Conservation (phyloP, 2,797 vertebrate genomes). For the Brachymystax lenok region DNA sequence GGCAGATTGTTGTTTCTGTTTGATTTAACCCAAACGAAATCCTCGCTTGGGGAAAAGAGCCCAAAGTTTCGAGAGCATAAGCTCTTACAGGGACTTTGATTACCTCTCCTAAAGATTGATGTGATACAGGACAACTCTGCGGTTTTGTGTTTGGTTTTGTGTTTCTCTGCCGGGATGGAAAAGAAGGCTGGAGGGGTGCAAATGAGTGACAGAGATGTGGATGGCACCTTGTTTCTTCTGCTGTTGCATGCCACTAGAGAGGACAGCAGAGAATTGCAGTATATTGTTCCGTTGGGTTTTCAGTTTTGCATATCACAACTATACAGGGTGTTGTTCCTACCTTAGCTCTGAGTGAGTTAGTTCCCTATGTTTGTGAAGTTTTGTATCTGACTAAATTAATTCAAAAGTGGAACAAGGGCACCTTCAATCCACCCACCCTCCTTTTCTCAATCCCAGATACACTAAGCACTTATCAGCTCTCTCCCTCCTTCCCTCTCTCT, state of each 20-base stretch:
- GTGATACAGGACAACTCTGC: constrained; percentile 35
- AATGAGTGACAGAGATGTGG: too few species aligned
- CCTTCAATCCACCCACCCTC: constrained; percentile 12
- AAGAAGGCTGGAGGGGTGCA: too few species aligned
- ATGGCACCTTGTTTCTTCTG: too few species aligned
- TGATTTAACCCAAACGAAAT: constrained; percentile 40
- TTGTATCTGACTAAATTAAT: too few species aligned
- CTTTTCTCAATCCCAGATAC: neutral
- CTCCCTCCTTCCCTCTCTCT: neutral
- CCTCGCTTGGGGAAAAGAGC: constrained; percentile 51
- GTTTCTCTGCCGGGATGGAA: neutral
- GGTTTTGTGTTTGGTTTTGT: neutral
- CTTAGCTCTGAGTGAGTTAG: neutral
- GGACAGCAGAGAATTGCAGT: neutral
- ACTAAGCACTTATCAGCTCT: neutral
- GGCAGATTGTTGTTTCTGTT: constrained; percentile 33
- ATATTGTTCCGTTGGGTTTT: neutral
- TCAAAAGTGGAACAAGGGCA: neutral
- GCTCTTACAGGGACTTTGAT: constrained; percentile 27
- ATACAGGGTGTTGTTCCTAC: neutral
- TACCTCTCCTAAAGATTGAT: constrained; percentile 47
- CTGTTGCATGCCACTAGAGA: too few species aligned
- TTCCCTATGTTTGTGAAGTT: neutral
- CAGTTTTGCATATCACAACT: too few species aligned
- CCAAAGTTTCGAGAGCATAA: constrained; percentile 42